Base-by-base conservation (phyloP, 2,797 vertebrate genomes). In the Helarctos malayanus region DNA sequence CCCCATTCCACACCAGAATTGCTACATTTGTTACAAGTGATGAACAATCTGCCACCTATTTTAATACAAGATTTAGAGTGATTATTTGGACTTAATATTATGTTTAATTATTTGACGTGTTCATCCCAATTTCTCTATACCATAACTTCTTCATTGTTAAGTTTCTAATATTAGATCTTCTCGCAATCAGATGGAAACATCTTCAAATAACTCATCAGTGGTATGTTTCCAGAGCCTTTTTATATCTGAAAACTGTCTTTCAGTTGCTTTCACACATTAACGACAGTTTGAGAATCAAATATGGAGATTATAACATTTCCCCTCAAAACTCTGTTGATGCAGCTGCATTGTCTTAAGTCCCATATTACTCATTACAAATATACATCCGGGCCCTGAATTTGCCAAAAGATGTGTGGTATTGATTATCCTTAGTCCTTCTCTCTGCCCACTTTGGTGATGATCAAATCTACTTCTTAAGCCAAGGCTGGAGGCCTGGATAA, bases 201-300 rank as follows among this genome's bases (percentile, higher is more conserved):
- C 80, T 88, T 80, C 52, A 89, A 88, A 95, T 65, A 84, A 92
- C 38, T 91, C 73, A 29, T 15, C n/a, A 32, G 84, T 86, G 41
- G 49, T 88, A 91, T 14, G 88, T 49, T 78, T 75, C 56, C 87
- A 73, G 21, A 76, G 11, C 21, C 16, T 89, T 91, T 94, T 96
- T 91, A 81, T 76, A 89, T 56, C 63, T 69, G 19, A 97, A 91
- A 89, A n/a, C 57, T 73, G 32, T 75, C 29, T 52, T 90, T 84
- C 76, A 69, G 32, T n/a, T 86, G 19, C 82, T 73, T 91, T 93
- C 65, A 79, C 59, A 89, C 4, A 75, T 29, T 76, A 82, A 84
- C 57, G 78, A 92, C 85, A 93, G 75, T 47, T 25, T 87, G 54
- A 92, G 68, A 96, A 92, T 89, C 84, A 79, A 78, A 68, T 69